Evolutionary conservation across 2,888 invertebrate species (phyloP).

Genomic region (Tricholauxania praeusta): DNA sequence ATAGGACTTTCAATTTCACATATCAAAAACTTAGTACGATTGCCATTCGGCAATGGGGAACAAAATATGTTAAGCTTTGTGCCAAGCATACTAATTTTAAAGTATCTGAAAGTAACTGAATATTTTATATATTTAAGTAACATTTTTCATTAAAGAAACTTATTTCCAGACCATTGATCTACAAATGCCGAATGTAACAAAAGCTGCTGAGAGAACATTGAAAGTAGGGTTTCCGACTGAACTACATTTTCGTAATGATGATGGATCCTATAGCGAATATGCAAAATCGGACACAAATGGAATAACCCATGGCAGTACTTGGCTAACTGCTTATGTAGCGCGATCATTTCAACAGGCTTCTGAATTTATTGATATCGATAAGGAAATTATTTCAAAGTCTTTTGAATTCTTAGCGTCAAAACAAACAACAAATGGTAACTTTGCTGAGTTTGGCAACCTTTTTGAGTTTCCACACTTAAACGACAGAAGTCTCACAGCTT

Average conservation of each 20-base stretch:
- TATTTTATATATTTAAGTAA: neutral
- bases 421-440: slow-evolving; percentile 72
- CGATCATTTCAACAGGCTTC: no score
- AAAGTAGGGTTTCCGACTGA: slow-evolving; percentile 79
- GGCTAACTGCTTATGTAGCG: no score
- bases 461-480: no score
- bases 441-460: slow-evolving; percentile 78
- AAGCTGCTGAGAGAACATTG: slow-evolving; percentile 67
- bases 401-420: no score
- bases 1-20: slow-evolving; percentile 61
- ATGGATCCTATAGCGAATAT: slow-evolving; percentile 82
- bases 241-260: slow-evolving; percentile 76
- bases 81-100: slow-evolving; percentile 74
- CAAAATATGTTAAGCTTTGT: slow-evolving; percentile 77
- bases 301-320: no score
- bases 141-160: no score
- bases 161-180: slow-evolving; percentile 73
- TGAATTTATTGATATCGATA: no score
- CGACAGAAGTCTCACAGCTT: no score
- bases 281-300: no score
- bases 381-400: no score
- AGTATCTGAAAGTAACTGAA: slow-evolving; percentile 72
- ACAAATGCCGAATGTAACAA: slow-evolving; percentile 74
- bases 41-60: slow-evolving; percentile 79
- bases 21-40: slow-evolving; percentile 69